Conservation (phyloP, 1,140 invertebrate species). For the Limonius californicus region DNA sequence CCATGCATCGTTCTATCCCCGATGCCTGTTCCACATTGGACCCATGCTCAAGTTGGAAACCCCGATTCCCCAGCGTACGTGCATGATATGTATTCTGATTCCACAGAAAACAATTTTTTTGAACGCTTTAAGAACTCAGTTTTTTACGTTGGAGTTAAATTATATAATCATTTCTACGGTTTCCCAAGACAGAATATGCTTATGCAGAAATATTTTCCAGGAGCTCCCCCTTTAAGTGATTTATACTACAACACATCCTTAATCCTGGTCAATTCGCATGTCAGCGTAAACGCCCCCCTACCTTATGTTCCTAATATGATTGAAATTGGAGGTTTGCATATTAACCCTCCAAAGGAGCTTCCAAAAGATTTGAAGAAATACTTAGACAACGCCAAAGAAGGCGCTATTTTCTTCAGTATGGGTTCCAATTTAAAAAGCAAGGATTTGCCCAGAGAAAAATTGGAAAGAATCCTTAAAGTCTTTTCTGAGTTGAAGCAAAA, state of each 20-base stretch:
- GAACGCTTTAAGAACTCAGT: constrained; percentile 46
- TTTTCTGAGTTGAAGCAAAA: constrained; percentile 51
- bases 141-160: neutral
- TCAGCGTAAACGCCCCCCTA: constrained; percentile 38
- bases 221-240: constrained; percentile 49
- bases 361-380: constrained; percentile 51
- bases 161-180: neutral
- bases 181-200: constrained; percentile 41
- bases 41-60: constrained; percentile 40
- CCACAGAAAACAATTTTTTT: constrained; percentile 45
- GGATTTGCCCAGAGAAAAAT: constrained; percentile 47
- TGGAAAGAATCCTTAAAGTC: constrained; percentile 44
- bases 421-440: constrained; percentile 57
- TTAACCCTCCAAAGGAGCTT: constrained; percentile 44
- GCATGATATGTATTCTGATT: constrained; percentile 36
- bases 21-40: constrained; percentile 28
- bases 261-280: constrained; percentile 55
- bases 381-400: constrained; percentile 50
- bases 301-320: constrained; percentile 50
- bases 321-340: constrained; percentile 54
- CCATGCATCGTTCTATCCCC: constrained; percentile 1
- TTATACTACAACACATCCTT: constrained; percentile 51
- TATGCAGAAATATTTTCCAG: constrained; percentile 45
- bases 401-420: constrained; percentile 60
- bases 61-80: constrained; percentile 43